Evolutionary conservation across 2,113 vertebrate genomes (phyloP).

Genomic region (Tragelaphus scriptus): DNA sequence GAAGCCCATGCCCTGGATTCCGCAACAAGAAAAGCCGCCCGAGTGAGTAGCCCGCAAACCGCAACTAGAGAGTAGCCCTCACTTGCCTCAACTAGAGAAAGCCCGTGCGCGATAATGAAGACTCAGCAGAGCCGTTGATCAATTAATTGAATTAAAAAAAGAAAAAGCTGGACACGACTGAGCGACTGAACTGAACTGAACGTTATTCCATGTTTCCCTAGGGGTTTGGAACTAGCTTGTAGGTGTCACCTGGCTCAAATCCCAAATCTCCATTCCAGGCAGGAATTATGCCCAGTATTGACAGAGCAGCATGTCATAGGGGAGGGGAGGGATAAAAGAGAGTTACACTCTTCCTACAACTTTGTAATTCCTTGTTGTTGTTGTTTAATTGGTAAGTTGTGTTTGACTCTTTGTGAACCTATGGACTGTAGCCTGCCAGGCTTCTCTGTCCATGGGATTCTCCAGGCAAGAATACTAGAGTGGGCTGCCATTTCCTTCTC

Average conservation of each 20-base stretch:
- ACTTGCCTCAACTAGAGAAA: background rate
- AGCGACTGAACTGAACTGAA: no score
- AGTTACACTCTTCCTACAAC: background rate
- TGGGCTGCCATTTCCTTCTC: background rate
- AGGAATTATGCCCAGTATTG: background rate
- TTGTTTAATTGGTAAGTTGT: background rate
- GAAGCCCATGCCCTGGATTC: background rate
- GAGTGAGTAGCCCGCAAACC: background rate
- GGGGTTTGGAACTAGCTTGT: background rate
- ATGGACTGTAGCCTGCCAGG: background rate
- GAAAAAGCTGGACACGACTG: background rate
- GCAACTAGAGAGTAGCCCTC: background rate
- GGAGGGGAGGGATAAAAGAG: background rate
- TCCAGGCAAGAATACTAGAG: background rate
- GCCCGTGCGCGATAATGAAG: accelerated
- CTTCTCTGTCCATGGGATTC: background rate
- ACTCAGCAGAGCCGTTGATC: background rate
- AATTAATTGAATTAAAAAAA: background rate
- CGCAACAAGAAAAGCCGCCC: accelerated
- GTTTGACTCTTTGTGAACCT: background rate
- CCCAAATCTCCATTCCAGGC: background rate
- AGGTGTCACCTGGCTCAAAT: background rate
- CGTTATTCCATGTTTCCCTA: background rate
- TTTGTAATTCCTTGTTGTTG: background rate
- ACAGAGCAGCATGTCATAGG: background rate